Evolutionary conservation across 2,888 invertebrate genomes (phyloP).

Genomic region (Eristalinus sepulchralis): DNA sequence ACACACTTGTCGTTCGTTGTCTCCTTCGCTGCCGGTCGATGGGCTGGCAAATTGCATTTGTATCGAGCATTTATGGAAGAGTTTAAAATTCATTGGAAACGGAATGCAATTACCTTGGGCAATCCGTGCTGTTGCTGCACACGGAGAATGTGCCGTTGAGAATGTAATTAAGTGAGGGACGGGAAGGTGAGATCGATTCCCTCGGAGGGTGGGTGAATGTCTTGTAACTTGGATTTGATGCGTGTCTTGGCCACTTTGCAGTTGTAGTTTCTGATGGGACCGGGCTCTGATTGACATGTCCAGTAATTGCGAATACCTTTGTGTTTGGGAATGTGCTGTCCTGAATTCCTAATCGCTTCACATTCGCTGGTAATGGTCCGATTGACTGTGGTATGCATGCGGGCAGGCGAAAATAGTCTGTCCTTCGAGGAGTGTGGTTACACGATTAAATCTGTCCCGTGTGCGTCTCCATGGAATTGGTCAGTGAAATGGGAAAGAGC

Average conservation of each 20-base stretch:
- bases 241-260: not conserved
- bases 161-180: slow-evolving; percentile 60
- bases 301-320: not conserved
- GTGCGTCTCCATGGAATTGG: not conserved
- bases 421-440: not conserved
- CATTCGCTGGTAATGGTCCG: not conserved
- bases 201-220: not conserved
- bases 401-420: not conserved
- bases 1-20: not conserved
- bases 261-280: not conserved
- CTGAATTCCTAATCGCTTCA: not conserved
- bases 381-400: not conserved
- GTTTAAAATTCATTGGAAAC: slow-evolving; percentile 67
- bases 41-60: slow-evolving; percentile 42
- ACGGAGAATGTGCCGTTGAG: slow-evolving; percentile 54
- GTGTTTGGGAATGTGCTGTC: not conserved
- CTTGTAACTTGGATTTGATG: not conserved
- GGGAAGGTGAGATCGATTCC: not conserved
- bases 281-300: not conserved
- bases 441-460: not conserved
- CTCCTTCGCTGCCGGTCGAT: not conserved
- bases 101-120: slow-evolving; percentile 64
- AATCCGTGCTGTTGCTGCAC: slow-evolving; percentile 34
- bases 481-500: not conserved
- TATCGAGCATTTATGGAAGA: slow-evolving; percentile 66